Evolutionary conservation across 2,113 vertebrate species (phyloP).

Genomic region (Clupea harengus): DNA sequence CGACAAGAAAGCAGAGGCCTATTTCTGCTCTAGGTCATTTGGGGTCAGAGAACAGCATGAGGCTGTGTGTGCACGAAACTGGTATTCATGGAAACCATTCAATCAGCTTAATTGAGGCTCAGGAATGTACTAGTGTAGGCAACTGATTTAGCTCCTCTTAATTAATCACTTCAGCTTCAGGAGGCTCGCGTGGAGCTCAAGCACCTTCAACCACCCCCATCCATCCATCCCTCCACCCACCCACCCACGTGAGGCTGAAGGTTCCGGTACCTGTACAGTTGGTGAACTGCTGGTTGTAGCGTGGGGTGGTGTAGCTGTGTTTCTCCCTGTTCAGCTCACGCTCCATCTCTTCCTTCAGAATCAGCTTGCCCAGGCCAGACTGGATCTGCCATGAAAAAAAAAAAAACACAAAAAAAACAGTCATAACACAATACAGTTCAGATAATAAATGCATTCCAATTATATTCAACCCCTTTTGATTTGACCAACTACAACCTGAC

Average conservation of each 20-base stretch:
- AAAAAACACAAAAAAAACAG: background rate
- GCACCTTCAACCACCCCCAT: background rate
- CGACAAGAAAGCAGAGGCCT: background rate
- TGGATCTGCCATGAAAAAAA: conserved; percentile 71
- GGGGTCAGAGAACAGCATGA: too few species aligned
- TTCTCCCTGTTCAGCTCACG: conserved; percentile 74
- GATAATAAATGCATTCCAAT: background rate
- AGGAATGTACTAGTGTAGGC: background rate
- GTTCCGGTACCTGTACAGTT: conserved; percentile 58
- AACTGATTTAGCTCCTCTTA: background rate
- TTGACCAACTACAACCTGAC: background rate
- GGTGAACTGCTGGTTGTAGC: conserved; percentile 73
- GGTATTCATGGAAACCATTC: background rate
- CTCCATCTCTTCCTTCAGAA: conserved; percentile 87
- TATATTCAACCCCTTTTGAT: background rate
- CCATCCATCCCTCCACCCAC: too few species aligned
- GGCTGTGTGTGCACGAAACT: too few species aligned
- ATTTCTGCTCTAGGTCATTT: background rate
- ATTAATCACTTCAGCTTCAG: background rate
- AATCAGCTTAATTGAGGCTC: background rate
- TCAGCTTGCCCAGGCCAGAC: conserved; percentile 85
- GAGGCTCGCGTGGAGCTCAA: background rate
- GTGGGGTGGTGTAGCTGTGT: conserved; percentile 66
- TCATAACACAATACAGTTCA: background rate
- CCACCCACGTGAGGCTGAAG: background rate